phyloP scores from a whole-genome alignment of 2,113 vertebrate species.

The Prunella himalayana region DNA sequence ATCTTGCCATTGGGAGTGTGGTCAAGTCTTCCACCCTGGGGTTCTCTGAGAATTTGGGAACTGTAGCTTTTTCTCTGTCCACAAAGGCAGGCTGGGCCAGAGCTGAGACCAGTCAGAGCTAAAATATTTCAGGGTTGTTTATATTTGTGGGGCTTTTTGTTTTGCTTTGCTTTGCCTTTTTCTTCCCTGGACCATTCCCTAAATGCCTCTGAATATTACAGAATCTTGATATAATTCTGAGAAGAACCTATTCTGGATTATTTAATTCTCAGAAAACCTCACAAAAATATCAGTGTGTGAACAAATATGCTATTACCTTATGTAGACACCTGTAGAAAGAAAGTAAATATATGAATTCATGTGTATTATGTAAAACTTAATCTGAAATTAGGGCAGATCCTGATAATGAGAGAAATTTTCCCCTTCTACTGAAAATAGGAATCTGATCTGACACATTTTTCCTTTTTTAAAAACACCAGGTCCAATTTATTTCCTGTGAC shows the following conservation, averaged over 20 bases:
- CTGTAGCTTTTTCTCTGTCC: not conserved
- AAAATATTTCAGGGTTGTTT: not conserved
- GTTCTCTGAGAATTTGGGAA: not conserved
- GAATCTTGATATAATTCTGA: not conserved
- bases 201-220: not conserved
- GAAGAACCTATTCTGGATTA: not conserved
- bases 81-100: not conserved
- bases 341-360: not conserved
- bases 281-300: not conserved
- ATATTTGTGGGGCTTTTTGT: not conserved
- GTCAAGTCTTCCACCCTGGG: not conserved
- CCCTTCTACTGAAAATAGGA: not conserved
- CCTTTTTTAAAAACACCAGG: not conserved
- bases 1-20: not conserved
- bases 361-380: not conserved
- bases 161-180: not conserved
- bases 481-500: slow-evolving; percentile 5
- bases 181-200: not conserved
- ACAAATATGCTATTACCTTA: not conserved
- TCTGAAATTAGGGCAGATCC: not conserved
- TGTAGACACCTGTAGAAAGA: not conserved
- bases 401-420: slow-evolving; percentile 1
- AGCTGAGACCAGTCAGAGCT: not conserved
- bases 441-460: not conserved
- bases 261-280: not conserved